Conservation (phyloP, 2,888 invertebrate species). For the Parascotia fuliginaria region DNA sequence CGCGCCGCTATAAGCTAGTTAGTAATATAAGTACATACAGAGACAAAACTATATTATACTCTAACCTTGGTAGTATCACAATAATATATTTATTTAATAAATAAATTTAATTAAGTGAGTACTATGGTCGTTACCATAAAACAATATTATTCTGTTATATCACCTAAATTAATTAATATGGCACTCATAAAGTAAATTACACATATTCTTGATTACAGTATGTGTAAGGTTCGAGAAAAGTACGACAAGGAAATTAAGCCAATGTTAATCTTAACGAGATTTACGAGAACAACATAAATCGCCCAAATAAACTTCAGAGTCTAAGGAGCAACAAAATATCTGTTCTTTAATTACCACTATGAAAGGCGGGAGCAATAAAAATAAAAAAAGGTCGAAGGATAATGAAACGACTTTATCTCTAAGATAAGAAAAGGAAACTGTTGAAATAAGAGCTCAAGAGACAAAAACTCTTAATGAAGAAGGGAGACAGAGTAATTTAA, state of each 20-base stretch:
- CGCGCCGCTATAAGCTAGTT: too few species aligned
- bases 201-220: too few species aligned
- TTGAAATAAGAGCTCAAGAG: constrained; percentile 48
- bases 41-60: too few species aligned
- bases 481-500: constrained; percentile 67
- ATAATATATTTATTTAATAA: too few species aligned
- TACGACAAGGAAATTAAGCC: constrained; percentile 7
- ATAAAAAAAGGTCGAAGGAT: constrained; percentile 61
- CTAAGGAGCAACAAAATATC: constrained; percentile 38
- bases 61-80: too few species aligned
- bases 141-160: too few species aligned
- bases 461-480: constrained; percentile 64
- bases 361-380: constrained; percentile 44
- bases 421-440: constrained; percentile 56
- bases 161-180: too few species aligned
- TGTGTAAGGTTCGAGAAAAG: too few species aligned
- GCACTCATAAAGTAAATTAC: too few species aligned
- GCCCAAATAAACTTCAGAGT: constrained; percentile 24
- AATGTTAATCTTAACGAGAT: constrained; percentile 30
- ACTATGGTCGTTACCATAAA: too few species aligned
- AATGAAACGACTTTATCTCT: constrained; percentile 70
- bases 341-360: constrained; percentile 60
- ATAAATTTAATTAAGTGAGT: too few species aligned
- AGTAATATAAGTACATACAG: too few species aligned
- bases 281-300: constrained; percentile 33